These are phyloP conservation scores for Slavum lentiscoides DNA, from an alignment of 2,888 invertebrate genomes.

Conservation along the genomic window DNA sequence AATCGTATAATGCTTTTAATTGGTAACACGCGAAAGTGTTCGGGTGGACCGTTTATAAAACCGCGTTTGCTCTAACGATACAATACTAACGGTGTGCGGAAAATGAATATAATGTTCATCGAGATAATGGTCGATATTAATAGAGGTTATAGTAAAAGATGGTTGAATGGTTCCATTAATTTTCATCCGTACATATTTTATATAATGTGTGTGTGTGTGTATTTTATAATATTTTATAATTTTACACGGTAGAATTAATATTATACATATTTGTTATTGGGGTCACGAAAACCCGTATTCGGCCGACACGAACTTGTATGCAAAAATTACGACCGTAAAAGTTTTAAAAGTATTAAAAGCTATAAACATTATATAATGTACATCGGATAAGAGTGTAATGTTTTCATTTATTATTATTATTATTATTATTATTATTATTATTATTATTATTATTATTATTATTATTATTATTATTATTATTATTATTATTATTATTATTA, in stretches of 20 bases:
- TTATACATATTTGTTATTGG: conserved; percentile 11
- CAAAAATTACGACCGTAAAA: conserved; percentile 32
- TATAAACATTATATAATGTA: conserved; percentile 5
- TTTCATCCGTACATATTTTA: background rate
- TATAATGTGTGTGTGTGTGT: background rate
- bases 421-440: conserved; percentile 36
- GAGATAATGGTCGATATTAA: background rate
- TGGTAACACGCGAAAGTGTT: too few relatives aligned
- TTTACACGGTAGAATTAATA: background rate
- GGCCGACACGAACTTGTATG: conserved; percentile 26
- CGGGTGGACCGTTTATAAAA: background rate
- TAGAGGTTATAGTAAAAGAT: background rate
- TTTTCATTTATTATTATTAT: conserved; percentile 31
- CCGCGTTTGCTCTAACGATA: background rate
- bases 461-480: conserved; percentile 39
- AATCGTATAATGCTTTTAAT: too few relatives aligned
- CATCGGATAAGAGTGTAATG: conserved; percentile 16
- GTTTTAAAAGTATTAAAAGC: conserved; percentile 32
- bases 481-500: conserved; percentile 27
- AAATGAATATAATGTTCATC: background rate
- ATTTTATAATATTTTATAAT: too few relatives aligned
- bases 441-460: conserved; percentile 37
- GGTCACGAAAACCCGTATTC: conserved; percentile 23
- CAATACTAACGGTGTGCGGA: background rate
- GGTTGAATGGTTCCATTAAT: conserved; percentile 2